Conservation (phyloP, 2,888 invertebrate species). For the Amblyteles armatorius region DNA sequence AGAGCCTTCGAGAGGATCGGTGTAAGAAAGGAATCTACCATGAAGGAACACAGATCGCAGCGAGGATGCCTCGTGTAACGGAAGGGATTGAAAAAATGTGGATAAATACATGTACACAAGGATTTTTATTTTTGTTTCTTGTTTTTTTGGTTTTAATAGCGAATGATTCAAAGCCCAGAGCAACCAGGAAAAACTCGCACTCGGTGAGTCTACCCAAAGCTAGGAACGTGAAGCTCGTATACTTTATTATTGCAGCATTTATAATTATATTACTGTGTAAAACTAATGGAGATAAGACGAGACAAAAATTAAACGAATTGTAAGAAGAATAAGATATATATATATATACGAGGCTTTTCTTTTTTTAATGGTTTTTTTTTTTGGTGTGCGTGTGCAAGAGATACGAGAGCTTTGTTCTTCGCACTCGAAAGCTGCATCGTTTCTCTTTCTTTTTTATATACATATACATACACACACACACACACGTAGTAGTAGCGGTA, state of each 20-base stretch:
- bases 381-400: conserved; percentile 54
- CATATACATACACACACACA: conserved; percentile 45
- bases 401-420: conserved; percentile 60
- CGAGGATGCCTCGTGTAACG: conserved; percentile 31
- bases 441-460: conserved; percentile 39
- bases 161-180: conserved; percentile 67
- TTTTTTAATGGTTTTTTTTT: conserved; percentile 12
- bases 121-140: conserved; percentile 38
- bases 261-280: conserved; percentile 64
- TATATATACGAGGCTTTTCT: conserved; percentile 12
- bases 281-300: conserved; percentile 43
- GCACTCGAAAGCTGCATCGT: conserved; percentile 45
- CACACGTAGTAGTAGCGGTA: conserved; percentile 34
- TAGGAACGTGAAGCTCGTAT: conserved; percentile 63
- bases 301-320: conserved; percentile 31
- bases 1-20: conserved; percentile 45
- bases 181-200: conserved; percentile 69
- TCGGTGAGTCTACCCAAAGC: conserved; percentile 68
- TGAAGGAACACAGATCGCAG: conserved; percentile 43
- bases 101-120: conserved; percentile 66
- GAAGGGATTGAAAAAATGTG: conserved; percentile 46
- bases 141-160: conserved; percentile 57
- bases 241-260: conserved; percentile 58
- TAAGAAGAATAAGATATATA: conserved; percentile 40
- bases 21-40: conserved; percentile 30